Conservation (phyloP, 2,888 invertebrate genomes). For the Hyposoter dolosus region DNA sequence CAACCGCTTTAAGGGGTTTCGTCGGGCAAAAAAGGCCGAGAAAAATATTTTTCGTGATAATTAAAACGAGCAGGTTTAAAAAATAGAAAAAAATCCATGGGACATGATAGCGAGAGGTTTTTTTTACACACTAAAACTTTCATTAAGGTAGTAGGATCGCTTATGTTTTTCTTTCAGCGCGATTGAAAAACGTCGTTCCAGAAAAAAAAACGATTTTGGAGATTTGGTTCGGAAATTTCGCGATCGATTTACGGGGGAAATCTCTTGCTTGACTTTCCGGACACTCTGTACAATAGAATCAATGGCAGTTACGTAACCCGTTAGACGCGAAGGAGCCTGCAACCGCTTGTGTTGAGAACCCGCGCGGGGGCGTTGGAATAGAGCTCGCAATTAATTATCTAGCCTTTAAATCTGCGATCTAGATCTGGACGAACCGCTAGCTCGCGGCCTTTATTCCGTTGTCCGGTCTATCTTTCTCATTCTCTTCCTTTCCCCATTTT, state of each 20-base stretch:
- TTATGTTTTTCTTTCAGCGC: too few species aligned
- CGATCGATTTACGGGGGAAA: background rate
- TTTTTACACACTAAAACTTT: too few species aligned
- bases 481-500: conserved; percentile 40
- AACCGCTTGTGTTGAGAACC: conserved; percentile 25
- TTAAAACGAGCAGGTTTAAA: too few species aligned
- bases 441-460: conserved; percentile 79
- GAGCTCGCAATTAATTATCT: conserved; percentile 71
- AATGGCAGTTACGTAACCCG: conserved; percentile 65
- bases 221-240: background rate
- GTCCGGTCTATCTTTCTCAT: conserved; percentile 73
- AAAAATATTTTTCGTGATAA: too few species aligned
- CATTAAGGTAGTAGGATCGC: too few species aligned
- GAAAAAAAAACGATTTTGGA: too few species aligned
- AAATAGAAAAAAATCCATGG: too few species aligned
- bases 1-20: background rate
- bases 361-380: conserved; percentile 61
- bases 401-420: conserved; percentile 79
- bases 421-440: conserved; percentile 81
- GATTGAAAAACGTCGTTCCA: too few species aligned
- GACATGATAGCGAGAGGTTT: too few species aligned
- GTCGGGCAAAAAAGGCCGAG: background rate
- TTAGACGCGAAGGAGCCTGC: conserved; percentile 40
- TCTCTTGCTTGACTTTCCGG: background rate
- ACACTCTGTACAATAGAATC: conserved; percentile 48